Evolutionary conservation across 2,888 invertebrate genomes (phyloP), one percentile per base, ranked within the genome.

Genomic region (Apodemia mormo): DNA sequence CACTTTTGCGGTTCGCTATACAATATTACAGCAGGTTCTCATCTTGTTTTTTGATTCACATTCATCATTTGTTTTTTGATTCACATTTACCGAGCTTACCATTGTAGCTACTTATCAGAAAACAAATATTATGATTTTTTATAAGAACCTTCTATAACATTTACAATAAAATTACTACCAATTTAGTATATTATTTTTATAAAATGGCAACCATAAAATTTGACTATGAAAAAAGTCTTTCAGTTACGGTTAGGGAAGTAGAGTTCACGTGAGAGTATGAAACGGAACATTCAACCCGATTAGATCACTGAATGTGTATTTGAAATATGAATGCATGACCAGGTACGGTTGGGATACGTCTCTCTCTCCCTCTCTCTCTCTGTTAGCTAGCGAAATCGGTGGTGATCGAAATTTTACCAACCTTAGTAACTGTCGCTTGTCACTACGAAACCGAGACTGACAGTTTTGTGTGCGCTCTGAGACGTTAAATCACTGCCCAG

Each of bases 151-250:
- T 14, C 61, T 61, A 61, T 61, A 33, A 52, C 7, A 61, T 61
- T 33, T 14, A 61, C 30, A 61, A 33, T 61, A 61, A 61, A 61
- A 33, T 61, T 33, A 61, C 61, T 61, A 61, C 33, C 61, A 61
- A 33, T 61, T 61, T 61, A 61, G 61, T 61, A 61, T 33, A 61
- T 61, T 61, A 22, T 61, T 45, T 58, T 61, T 61, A 61, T 61
- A 61, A 61, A 61, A 61, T 61, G 61, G 61, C 61, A 61, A 61
- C 33, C 61, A 33, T 61, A 61, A 61, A 61, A 61, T 61, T 29
- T 33, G 61, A 33, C 61, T 61, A 61, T 61, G 61, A 33, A 61
- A 61, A 4, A 33, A 61, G 61, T 61, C 61, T 61, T 61, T 61
- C 5, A 14, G 61, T 61, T 61, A 61, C 61, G 33, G 33, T 61